Evolutionary conservation across 2,113 vertebrate genomes (phyloP).

Genomic region (Penelope pileata): DNA sequence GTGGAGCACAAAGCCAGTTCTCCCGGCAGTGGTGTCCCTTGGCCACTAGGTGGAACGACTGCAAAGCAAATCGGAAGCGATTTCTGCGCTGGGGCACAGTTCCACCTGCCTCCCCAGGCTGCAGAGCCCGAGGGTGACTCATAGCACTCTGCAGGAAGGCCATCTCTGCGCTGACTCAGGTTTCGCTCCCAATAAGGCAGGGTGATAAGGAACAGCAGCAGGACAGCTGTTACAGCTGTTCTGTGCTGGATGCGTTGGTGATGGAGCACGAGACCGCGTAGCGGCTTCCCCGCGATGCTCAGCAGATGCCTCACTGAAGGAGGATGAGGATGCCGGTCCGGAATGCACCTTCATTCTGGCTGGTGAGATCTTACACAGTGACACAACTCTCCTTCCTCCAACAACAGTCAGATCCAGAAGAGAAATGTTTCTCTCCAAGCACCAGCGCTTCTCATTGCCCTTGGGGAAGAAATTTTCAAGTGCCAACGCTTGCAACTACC

Average conservation of each 20-base stretch:
- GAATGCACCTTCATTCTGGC: fast-evolving
- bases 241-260: background rate
- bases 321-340: background rate
- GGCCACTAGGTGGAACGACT: constrained; percentile 54
- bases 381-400: background rate
- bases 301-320: background rate
- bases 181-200: background rate
- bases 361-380: background rate
- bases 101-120: background rate
- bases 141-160: background rate
- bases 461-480: constrained; percentile 40
- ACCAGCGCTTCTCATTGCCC: background rate
- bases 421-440: background rate
- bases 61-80: constrained; percentile 2
- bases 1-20: background rate
- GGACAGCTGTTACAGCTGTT: background rate
- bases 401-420: background rate
- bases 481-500: constrained; percentile 35
- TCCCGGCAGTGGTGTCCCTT: constrained; percentile 14
- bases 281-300: background rate
- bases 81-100: background rate
- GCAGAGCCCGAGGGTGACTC: constrained; percentile 31
- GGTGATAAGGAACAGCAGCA: background rate
- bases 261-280: background rate
- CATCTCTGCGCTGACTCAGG: constrained; percentile 3